Percentiles rank a stretch among this genome's conserved stretches.
These are phyloP conservation scores for Drosophila ambigua DNA, from an alignment of 1,140 invertebrate genomes.

Conservation along the genomic window DNA sequence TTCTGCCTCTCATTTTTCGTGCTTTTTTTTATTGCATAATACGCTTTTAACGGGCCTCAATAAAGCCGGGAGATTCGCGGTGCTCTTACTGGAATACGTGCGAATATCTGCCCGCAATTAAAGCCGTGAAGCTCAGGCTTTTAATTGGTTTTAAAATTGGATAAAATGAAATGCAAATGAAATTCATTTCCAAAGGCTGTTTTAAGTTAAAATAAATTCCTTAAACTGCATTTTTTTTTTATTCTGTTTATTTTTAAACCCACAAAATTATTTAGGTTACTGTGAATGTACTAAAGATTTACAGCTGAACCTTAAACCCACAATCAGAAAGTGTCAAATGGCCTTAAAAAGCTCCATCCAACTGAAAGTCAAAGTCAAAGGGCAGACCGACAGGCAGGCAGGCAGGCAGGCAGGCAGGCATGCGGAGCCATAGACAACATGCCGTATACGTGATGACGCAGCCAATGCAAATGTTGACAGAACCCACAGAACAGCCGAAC, in stretches of 20 bases:
- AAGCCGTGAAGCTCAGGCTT: slow-evolving; percentile 19
- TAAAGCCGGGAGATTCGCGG: slow-evolving; percentile 32
- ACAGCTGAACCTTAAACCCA: slow-evolving; percentile 21
- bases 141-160: slow-evolving; percentile 6
- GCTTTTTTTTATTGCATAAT: slow-evolving; percentile 62
- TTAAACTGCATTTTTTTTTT: no score
- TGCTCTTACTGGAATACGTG: slow-evolving; percentile 3
- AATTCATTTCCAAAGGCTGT: background rate
- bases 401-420: no score
- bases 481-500: slow-evolving; percentile 10
- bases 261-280: slow-evolving; percentile 28
- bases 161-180: background rate
- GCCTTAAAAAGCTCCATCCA: slow-evolving; percentile 24
- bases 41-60: slow-evolving; percentile 63
- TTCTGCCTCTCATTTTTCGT: slow-evolving; percentile 33
- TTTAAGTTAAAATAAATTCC: background rate
- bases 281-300: slow-evolving; percentile 28
- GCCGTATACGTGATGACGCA: slow-evolving; percentile 57
- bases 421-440: slow-evolving; percentile 57
- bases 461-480: slow-evolving; percentile 53
- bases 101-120: slow-evolving; percentile 55
- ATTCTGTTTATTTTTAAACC: no score
- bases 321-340: slow-evolving; percentile 51
- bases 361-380: slow-evolving; percentile 45
- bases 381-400: slow-evolving; percentile 14